Conservation (phyloP, 2,888 invertebrate genomes). For the Trachelus troglodyta region DNA sequence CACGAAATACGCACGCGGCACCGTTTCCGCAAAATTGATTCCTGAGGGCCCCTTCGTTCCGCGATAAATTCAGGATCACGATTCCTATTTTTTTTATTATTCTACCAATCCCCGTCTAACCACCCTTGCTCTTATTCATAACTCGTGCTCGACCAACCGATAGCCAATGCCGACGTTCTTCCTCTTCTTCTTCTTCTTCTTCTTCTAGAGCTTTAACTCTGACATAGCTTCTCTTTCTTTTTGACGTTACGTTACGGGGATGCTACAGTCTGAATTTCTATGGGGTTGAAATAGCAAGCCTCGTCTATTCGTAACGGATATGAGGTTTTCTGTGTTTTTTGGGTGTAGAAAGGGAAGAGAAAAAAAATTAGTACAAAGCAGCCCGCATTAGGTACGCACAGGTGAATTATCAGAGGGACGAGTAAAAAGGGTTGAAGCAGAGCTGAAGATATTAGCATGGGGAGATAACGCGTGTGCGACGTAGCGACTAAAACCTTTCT, state of each 20-base stretch:
- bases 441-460: conserved; percentile 16
- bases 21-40: conserved; percentile 5
- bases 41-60: background rate
- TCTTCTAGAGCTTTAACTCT: background rate
- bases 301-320: background rate
- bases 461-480: conserved; percentile 17
- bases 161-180: background rate
- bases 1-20: background rate
- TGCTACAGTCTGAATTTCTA: background rate
- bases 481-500: conserved; percentile 9
- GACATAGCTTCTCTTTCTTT: background rate
- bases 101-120: background rate
- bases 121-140: background rate
- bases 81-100: background rate
- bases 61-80: background rate
- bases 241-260: background rate
- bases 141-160: background rate
- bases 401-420: background rate
- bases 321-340: background rate
- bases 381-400: background rate
- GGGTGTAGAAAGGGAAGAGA: background rate
- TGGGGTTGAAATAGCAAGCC: background rate
- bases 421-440: background rate
- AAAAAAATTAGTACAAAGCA: background rate
- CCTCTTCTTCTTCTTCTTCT: background rate